These are phyloP conservation scores for Actias luna DNA, from an alignment of 2,888 invertebrate genomes.

Conservation along the genomic window DNA sequence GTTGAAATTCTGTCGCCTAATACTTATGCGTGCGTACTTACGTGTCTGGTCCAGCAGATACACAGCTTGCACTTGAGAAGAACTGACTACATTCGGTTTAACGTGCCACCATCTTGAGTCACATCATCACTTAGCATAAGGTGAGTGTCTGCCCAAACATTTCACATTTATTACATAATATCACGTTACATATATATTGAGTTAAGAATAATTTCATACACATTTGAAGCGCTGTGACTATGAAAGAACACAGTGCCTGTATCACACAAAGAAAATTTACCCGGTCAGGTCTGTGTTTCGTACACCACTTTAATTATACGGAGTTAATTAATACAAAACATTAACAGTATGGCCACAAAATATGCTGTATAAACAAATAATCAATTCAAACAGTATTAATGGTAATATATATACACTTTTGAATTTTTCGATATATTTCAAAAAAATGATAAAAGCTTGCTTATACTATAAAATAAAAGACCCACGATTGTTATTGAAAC, in stretches of 20 bases:
- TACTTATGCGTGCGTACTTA: not conserved
- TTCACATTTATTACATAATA: too few relatives aligned
- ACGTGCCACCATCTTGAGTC: too few relatives aligned
- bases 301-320: conserved; percentile 73
- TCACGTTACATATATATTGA: too few relatives aligned
- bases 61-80: not conserved
- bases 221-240: conserved; percentile 31
- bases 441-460: too few relatives aligned
- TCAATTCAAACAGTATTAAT: not conserved
- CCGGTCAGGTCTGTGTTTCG: conserved; percentile 52
- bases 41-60: not conserved
- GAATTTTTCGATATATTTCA: not conserved
- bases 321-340: conserved; percentile 66
- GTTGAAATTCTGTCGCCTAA: not conserved
- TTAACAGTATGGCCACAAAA: conserved; percentile 44
- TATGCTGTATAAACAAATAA: conserved; percentile 21
- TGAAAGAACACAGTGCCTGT: conserved; percentile 36
- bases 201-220: conserved; percentile 18
- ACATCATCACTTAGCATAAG: not conserved
- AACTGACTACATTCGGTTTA: not conserved
- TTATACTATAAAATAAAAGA: too few relatives aligned
- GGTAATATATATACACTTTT: not conserved
- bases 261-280: conserved; percentile 44
- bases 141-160: not conserved
- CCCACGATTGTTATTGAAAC: too few relatives aligned